Evolutionary conservation across 2,888 invertebrate genomes (phyloP).

Genomic region (Atherix ibis): DNA sequence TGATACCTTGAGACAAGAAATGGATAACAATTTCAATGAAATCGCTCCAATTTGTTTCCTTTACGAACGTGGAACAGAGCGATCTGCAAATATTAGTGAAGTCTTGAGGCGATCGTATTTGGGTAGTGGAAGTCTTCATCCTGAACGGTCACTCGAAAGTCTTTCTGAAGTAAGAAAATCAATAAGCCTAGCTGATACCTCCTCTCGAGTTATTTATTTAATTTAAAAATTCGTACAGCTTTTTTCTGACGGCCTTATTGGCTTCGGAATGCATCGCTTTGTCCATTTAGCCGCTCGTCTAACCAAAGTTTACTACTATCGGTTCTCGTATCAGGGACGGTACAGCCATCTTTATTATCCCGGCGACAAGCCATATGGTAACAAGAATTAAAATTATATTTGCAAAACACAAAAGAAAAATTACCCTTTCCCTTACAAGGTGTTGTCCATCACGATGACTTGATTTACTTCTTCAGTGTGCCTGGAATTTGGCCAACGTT

Average conservation of each 20-base stretch:
- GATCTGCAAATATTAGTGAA: conserved; percentile 35
- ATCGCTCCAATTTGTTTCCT: conserved; percentile 49
- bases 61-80: conserved; percentile 39
- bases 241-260: conserved; percentile 41
- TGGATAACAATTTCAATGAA: conserved; percentile 44
- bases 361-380: conserved; percentile 28
- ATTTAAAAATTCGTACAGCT: conserved; percentile 20
- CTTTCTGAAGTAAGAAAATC: conserved; percentile 18
- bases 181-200: too few species aligned
- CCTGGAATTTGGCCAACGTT: conserved; percentile 20
- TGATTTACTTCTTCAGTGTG: conserved; percentile 20
- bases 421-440: conserved; percentile 22
- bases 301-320: conserved; percentile 41
- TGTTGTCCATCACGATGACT: conserved; percentile 22
- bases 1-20: conserved; percentile 34
- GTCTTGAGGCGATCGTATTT: conserved; percentile 33
- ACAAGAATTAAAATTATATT: not conserved
- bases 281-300: conserved; percentile 38
- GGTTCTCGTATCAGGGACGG: conserved; percentile 41
- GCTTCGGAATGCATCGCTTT: conserved; percentile 40
- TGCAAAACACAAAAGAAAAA: too few species aligned
- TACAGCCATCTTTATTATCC: conserved; percentile 35
- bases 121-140: conserved; percentile 17
- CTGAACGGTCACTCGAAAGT: conserved; percentile 19
- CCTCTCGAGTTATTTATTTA: too few species aligned